Evolutionary conservation across 2,888 invertebrate genomes (phyloP).

Genomic region (Epirrita christyi): DNA sequence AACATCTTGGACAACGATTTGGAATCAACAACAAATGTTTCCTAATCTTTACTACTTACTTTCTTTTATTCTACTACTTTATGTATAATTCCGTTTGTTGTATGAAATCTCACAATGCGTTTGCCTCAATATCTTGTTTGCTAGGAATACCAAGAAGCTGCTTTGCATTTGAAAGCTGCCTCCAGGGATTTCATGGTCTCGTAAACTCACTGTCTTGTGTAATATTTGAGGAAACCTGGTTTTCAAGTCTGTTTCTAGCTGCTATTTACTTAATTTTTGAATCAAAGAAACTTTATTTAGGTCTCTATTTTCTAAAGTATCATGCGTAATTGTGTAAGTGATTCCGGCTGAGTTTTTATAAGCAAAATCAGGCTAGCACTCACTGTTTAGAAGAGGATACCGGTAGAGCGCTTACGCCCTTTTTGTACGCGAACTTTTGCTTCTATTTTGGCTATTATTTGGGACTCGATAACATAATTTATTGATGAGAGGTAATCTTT

Average conservation of each 20-base stretch:
- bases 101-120: slow-evolving; percentile 8
- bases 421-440: no score
- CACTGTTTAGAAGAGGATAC: no score
- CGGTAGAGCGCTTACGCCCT: no score
- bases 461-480: no score
- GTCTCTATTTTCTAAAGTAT: not conserved
- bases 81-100: not conserved
- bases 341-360: no score
- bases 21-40: not conserved
- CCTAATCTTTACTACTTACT: no score
- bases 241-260: not conserved
- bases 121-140: slow-evolving; percentile 19
- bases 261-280: not conserved
- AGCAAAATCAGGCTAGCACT: no score
- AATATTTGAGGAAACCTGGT: not conserved
- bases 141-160: slow-evolving; percentile 18
- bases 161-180: slow-evolving; percentile 33
- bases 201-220: slow-evolving; percentile 26
- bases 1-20: no score
- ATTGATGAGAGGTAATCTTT: no score
- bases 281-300: not conserved
- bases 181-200: slow-evolving; percentile 21
- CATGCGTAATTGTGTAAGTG: no score
- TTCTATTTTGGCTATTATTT: no score
- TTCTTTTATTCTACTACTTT: no score